phyloP scores from a whole-genome alignment of 37 sponge, comb jelly and placozoan species.

The Halisarca cf. caerulea region DNA sequence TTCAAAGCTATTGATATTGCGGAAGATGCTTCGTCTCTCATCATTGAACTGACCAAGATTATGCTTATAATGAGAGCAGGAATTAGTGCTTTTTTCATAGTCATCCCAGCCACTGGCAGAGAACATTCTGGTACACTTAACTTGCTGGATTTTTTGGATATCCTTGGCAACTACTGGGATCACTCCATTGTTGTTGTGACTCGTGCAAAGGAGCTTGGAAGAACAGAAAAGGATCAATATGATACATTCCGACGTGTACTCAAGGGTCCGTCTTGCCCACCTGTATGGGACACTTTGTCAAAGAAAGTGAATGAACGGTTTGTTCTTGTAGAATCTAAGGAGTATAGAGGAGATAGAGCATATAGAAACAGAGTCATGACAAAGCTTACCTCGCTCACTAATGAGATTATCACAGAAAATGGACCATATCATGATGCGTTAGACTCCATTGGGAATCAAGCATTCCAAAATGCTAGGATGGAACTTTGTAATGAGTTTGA shows the following conservation, averaged over 20 bases:
- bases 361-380: background rate
- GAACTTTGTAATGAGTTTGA: background rate
- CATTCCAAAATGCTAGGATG: background rate
- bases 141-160: background rate
- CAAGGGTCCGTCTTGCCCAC: background rate
- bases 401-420: background rate
- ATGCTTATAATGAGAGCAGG: background rate
- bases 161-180: background rate
- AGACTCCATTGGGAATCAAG: background rate
- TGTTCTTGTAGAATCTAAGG: background rate
- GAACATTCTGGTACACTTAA: background rate
- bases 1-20: too few species aligned
- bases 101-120: background rate
- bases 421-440: background rate
- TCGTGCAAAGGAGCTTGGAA: background rate
- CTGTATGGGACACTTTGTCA: background rate
- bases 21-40: background rate
- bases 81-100: background rate
- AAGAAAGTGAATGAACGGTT: background rate
- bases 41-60: slow-evolving; percentile 1
- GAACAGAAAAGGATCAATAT: background rate
- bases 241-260: background rate
- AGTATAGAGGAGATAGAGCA: background rate
- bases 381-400: background rate
- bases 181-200: background rate